A percentile compares a stretch with the other conserved stretches of the same genome.
phyloP scores from a whole-genome alignment of 2,888 invertebrate species.

The Pocota personata region DNA sequence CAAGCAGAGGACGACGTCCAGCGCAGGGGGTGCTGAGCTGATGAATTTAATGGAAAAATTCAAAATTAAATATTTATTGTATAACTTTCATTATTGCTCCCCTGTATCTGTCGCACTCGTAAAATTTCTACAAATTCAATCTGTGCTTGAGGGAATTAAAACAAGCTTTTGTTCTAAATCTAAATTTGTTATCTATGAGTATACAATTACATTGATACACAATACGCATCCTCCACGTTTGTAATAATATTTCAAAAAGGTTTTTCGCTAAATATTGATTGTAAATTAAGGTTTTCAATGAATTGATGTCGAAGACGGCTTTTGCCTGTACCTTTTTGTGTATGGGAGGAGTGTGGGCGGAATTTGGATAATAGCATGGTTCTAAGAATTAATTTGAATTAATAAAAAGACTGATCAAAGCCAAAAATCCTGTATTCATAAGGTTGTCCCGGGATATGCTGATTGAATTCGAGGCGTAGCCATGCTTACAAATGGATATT shows the following conservation, averaged over 20 bases:
- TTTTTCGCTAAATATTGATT: constrained; percentile 4
- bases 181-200: neutral
- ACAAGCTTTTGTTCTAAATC: neutral
- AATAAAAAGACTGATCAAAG: constrained; percentile 22
- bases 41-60: constrained; percentile 21
- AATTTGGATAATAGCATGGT: neutral
- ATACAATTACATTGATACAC: neutral
- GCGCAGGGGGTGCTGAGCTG: neutral
- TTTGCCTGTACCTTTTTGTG: neutral
- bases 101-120: neutral
- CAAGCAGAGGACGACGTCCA: neutral
- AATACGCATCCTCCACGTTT: neutral
- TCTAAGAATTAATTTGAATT: neutral
- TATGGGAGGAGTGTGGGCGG: neutral
- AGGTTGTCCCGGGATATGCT: neutral
- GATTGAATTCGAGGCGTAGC: constrained; percentile 9
- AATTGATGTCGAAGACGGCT: neutral
- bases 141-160: neutral
- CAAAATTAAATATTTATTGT: constrained; percentile 9
- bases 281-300: neutral
- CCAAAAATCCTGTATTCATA: constrained; percentile 12
- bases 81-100: constrained; percentile 10
- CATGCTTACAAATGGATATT: constrained; percentile 3
- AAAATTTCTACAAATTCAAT: constrained; percentile 8
- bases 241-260: neutral